Percentiles rank a stretch among this genome's conserved stretches.
These are phyloP conservation scores for Cartodere bifasciata DNA, from an alignment of 2,888 invertebrate species.

Conservation along the genomic window DNA sequence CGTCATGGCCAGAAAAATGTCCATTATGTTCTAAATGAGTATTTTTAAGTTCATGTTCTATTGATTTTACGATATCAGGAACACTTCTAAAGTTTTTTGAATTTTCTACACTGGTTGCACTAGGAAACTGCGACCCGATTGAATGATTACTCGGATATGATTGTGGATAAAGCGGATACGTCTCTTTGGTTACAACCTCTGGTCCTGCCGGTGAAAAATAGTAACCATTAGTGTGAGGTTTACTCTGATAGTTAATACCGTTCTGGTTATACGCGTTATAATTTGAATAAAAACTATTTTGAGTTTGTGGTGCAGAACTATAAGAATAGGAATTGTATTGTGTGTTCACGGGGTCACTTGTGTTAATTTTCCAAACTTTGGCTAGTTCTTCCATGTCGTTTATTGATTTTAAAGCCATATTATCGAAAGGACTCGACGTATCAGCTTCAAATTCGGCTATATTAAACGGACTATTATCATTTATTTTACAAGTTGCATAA, in stretches of 20 bases:
- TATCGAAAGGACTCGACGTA: slow-evolving; percentile 87
- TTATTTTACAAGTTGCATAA: slow-evolving; percentile 16
- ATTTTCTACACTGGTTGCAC: no score
- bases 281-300: no score
- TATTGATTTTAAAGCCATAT: slow-evolving; percentile 81
- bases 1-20: slow-evolving; percentile 1
- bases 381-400: slow-evolving; percentile 87
- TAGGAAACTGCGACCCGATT: no score
- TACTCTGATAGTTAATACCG: not conserved
- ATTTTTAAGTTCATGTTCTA: slow-evolving; percentile 50
- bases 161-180: no score
- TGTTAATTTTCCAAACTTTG: slow-evolving; percentile 48
- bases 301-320: no score
- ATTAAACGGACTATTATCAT: slow-evolving; percentile 33
- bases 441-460: slow-evolving; percentile 83
- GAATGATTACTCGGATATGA: no score
- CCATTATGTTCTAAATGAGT: slow-evolving; percentile 22
- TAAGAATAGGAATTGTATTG: slow-evolving; percentile 5
- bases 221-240: no score
- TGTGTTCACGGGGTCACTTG: no score
- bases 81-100: slow-evolving; percentile 33
- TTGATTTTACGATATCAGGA: slow-evolving; percentile 61
- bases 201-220: no score
- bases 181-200: no score
- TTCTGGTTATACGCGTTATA: no score